These are phyloP conservation scores for Anticlea derivata DNA, from an alignment of 2,888 invertebrate genomes.

Conservation along the genomic window DNA sequence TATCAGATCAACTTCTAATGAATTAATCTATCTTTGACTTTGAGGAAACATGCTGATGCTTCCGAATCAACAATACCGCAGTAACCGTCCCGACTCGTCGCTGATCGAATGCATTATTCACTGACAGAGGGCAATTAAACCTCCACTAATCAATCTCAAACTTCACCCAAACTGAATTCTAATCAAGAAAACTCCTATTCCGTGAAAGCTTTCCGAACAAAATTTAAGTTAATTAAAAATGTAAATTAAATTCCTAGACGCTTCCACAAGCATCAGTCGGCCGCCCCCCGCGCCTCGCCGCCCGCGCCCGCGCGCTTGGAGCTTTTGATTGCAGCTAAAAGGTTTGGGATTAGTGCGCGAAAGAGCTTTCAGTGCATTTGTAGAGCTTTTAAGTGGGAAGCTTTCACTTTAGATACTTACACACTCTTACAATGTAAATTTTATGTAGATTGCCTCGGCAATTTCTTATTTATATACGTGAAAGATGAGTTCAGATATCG, in stretches of 20 bases:
- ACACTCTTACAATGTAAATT: constrained; percentile 76
- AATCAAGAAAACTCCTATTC: constrained; percentile 84
- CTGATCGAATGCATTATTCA: constrained; percentile 83
- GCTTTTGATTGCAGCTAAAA: constrained; percentile 85
- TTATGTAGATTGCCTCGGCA: constrained; percentile 64
- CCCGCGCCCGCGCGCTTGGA: constrained; percentile 63
- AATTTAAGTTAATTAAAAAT: constrained; percentile 85
- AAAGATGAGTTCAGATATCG: constrained; percentile 18
- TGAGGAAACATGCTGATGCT: constrained; percentile 53
- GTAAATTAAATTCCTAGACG: constrained; percentile 84
- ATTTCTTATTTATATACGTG: constrained; percentile 33
- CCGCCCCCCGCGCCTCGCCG: constrained; percentile 34
- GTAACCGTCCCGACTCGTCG: constrained; percentile 66
- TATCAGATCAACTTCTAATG: constrained; percentile 14
- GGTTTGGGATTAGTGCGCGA: constrained; percentile 84
- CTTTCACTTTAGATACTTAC: constrained; percentile 84
- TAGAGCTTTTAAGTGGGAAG: constrained; percentile 85
- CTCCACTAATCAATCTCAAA: constrained; percentile 84
- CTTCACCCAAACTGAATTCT: constrained; percentile 82
- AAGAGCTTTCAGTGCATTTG: constrained; percentile 85
- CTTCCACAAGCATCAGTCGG: constrained; percentile 81
- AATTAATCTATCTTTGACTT: constrained; percentile 31
- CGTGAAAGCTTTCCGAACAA: constrained; percentile 83
- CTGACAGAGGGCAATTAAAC: constrained; percentile 81
- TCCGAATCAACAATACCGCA: constrained; percentile 66